phyloP scores from a whole-genome alignment of 2,113 vertebrate genomes.

The Nansenia antarctica region DNA sequence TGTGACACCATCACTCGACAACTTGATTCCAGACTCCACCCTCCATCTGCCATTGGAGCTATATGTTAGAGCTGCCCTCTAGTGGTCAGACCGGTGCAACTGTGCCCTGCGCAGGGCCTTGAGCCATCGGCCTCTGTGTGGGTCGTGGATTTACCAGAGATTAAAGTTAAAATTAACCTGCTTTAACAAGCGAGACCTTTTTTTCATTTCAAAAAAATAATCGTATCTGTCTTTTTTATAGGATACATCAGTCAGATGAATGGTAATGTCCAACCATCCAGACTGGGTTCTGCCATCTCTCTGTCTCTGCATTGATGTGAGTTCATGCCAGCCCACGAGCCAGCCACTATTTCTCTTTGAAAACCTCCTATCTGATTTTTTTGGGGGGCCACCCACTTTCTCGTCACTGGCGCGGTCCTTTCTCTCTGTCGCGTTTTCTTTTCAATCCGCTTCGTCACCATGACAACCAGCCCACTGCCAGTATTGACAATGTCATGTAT shows the following conservation, averaged over 20 bases:
- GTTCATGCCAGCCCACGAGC: not conserved
- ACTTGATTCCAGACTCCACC: slow-evolving; percentile 4
- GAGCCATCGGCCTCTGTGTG: slow-evolving; percentile 10
- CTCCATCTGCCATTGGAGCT: not conserved
- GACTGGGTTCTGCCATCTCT: slow-evolving; percentile 29
- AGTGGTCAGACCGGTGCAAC: slow-evolving; percentile 39
- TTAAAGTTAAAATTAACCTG: slow-evolving; percentile 71
- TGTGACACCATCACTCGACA: not conserved
- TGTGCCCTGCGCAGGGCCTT: slow-evolving; percentile 13
- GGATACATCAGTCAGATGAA: slow-evolving; percentile 42
- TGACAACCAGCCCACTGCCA: too few species aligned
- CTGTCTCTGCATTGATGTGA: not conserved
- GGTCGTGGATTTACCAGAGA: slow-evolving; percentile 60
- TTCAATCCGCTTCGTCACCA: not conserved
- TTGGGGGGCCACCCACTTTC: too few species aligned
- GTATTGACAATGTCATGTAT: too few species aligned
- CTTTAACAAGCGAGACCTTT: slow-evolving; percentile 42
- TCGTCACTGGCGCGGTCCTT: too few species aligned
- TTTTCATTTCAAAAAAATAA: too few species aligned
- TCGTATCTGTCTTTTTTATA: slow-evolving; percentile 36
- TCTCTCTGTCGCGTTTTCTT: not conserved
- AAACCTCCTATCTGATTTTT: too few species aligned
- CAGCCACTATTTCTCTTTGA: too few species aligned
- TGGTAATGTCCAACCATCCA: slow-evolving; percentile 42
- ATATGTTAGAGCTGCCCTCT: slow-evolving; percentile 60